Percentiles rank a stretch among this genome's conserved stretches.
These are phyloP conservation scores for Drosophila fungiperda DNA, from an alignment of 2,888 invertebrate species.

Conservation along the genomic window DNA sequence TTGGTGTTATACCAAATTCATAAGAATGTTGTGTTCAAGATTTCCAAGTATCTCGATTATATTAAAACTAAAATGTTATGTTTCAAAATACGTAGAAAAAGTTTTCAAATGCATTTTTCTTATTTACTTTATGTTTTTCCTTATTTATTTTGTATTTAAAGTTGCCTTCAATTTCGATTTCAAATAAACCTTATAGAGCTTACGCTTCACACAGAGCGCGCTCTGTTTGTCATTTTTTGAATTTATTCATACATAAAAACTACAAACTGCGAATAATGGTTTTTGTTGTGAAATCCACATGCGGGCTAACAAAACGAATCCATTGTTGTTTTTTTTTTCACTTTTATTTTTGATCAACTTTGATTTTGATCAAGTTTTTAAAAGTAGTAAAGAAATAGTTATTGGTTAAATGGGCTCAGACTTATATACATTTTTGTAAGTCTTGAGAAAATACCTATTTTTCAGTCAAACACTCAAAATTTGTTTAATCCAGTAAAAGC, in stretches of 20 bases:
- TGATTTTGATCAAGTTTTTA: conserved; percentile 18
- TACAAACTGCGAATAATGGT: conserved; percentile 33
- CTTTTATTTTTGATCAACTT: conserved; percentile 17
- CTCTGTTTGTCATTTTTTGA: conserved; percentile 26
- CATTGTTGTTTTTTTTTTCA: conserved; percentile 36
- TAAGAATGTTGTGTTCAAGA: background rate
- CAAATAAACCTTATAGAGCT: conserved; percentile 5
- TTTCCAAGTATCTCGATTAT: too few species aligned
- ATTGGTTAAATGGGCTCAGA: conserved; percentile 1
- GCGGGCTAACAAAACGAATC: conserved; percentile 29
- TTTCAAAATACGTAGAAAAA: background rate
- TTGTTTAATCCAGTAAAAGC: background rate
- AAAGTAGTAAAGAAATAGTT: conserved; percentile 8
- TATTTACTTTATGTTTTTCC: background rate
- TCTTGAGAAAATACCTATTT: background rate
- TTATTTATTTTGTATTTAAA: background rate
- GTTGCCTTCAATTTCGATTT: background rate
- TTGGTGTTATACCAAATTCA: background rate
- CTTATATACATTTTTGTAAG: conserved; percentile 6
- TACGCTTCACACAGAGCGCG: conserved; percentile 24
- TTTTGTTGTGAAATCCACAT: conserved; percentile 37
- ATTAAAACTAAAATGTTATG: too few species aligned
- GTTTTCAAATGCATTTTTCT: background rate
- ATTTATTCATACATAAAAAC: conserved; percentile 3
- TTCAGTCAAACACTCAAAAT: background rate